Conservation (phyloP, 2,797 vertebrate genomes). For the Phrynocephalus vlangalii region DNA sequence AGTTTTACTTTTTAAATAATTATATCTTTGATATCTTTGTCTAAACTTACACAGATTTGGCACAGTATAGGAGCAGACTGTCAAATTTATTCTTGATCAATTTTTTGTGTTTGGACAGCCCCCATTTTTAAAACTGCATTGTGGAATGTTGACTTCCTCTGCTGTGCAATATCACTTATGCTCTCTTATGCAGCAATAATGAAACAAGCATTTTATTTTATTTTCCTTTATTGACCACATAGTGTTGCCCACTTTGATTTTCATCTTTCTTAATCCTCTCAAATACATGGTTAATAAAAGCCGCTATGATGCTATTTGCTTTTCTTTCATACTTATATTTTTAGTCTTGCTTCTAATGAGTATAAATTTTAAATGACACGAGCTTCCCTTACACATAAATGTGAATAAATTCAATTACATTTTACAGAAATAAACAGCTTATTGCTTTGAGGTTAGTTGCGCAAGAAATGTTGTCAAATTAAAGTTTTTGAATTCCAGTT, state of each 20-base stretch:
- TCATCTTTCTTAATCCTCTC: conserved; percentile 11
- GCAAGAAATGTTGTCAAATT: conserved; percentile 33
- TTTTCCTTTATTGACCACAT: not conserved
- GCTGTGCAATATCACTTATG: too few relatives aligned
- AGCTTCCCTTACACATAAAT: conserved; percentile 32
- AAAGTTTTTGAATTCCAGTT: conserved; percentile 1
- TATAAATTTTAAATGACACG: conserved; percentile 30
- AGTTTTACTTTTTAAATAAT: too few relatives aligned
- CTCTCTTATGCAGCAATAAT: too few relatives aligned
- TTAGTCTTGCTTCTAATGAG: conserved; percentile 40
- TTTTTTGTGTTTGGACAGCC: too few relatives aligned
- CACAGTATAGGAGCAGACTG: too few relatives aligned
- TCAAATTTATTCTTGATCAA: too few relatives aligned
- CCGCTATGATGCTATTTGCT: not conserved
- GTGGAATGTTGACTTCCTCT: too few relatives aligned
- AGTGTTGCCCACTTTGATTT: not conserved
- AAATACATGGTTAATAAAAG: conserved; percentile 12
- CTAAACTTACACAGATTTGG: too few relatives aligned
- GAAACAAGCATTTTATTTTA: not conserved
- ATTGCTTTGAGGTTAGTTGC: conserved; percentile 33
- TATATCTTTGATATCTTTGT: too few relatives aligned
- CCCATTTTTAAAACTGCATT: too few relatives aligned
- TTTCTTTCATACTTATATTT: conserved; percentile 15
- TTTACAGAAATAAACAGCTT: conserved; percentile 37
- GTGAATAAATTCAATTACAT: conserved; percentile 36